Conservation (phyloP, 2,797 vertebrate genomes). For the Syncerus caffer region DNA sequence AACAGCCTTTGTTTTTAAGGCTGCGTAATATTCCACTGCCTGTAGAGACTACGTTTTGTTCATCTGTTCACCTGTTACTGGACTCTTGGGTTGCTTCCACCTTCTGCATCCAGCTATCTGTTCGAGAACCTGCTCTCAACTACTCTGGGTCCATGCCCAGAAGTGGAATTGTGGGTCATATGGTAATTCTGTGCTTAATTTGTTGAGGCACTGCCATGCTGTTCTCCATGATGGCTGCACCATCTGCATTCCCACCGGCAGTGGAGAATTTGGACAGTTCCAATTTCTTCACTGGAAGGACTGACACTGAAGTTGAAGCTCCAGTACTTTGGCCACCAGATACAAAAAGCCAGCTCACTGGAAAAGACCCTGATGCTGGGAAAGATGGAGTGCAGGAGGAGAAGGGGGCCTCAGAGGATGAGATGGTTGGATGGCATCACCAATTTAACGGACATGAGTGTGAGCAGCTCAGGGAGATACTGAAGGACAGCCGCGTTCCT, state of each 20-base stretch:
- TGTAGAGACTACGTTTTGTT: rapidly evolving
- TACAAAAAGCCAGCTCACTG: neutral
- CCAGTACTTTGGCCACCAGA: neutral
- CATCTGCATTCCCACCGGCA: neutral
- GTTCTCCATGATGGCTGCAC: rapidly evolving
- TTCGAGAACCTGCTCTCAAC: neutral
- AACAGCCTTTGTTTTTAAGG: neutral
- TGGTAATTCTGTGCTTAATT: neutral
- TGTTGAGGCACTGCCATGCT: neutral
- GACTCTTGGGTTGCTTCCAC: neutral
- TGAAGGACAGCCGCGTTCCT: neutral
- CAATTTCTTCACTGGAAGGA: neutral
- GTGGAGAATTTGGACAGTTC: neutral
- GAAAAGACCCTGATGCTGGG: neutral
- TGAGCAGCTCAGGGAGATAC: too few relatives aligned
- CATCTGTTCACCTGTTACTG: neutral
- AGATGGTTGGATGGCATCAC: too few relatives aligned
- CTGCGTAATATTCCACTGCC: neutral
- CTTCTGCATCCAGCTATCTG: neutral
- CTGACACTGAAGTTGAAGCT: neutral
- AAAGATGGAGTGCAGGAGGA: neutral
- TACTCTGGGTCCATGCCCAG: neutral
- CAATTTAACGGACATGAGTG: too few relatives aligned
- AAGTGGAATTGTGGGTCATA: neutral
- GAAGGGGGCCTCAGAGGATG: too few relatives aligned